Evolutionary conservation across 2,888 invertebrate species (phyloP).

Genomic region (Cheilosia pagana): DNA sequence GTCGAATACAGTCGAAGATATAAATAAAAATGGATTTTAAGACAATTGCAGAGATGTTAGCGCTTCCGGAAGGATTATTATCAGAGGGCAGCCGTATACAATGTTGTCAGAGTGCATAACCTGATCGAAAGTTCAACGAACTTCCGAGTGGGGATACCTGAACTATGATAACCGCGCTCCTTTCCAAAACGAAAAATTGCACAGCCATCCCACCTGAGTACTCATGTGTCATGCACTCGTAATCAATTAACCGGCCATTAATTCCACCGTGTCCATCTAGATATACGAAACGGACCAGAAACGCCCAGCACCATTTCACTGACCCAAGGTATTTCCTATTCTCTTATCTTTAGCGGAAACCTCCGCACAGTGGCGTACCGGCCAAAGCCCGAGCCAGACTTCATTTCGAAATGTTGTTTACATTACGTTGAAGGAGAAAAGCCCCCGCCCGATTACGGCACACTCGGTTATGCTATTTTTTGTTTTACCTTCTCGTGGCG

Average conservation of each 20-base stretch:
- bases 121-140: not conserved
- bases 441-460: slow-evolving; percentile 52
- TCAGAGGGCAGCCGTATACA: too few species aligned
- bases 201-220: slow-evolving; percentile 33
- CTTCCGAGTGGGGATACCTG: not conserved
- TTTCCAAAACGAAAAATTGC: slow-evolving; percentile 4
- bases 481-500: slow-evolving; percentile 10
- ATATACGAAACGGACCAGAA: slow-evolving; percentile 18
- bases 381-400: slow-evolving; percentile 30
- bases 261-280: slow-evolving; percentile 18
- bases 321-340: slow-evolving; percentile 64
- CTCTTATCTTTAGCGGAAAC: slow-evolving; percentile 64
- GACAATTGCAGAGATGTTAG: not conserved
- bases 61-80: too few species aligned
- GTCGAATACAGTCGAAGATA: not conserved
- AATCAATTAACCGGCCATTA: slow-evolving; percentile 37
- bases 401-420: slow-evolving; percentile 58
- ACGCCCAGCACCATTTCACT: slow-evolving; percentile 32
- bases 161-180: not conserved
- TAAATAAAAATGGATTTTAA: not conserved
- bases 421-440: slow-evolving; percentile 40
- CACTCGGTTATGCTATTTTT: slow-evolving; percentile 46
- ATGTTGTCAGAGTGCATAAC: too few species aligned
- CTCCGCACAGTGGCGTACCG: slow-evolving; percentile 46
- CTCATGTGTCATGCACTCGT: slow-evolving; percentile 3